phyloP scores from a whole-genome alignment of 2,888 invertebrate species.

The Pammene aurita region DNA sequence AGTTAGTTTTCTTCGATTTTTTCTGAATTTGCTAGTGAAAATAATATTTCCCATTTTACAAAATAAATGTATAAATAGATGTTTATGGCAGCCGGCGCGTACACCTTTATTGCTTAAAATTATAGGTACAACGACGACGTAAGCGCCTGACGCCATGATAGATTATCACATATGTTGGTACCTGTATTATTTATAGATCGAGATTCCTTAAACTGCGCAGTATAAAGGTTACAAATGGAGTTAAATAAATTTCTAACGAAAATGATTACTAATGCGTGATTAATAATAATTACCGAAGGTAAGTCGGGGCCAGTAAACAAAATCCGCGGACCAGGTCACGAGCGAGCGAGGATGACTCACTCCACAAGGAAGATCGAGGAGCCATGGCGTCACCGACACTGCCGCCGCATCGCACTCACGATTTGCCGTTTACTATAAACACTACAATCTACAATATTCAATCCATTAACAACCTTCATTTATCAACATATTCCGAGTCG shows the following conservation, averaged over 20 bases:
- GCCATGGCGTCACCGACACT: slow-evolving; percentile 71
- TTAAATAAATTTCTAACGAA: slow-evolving; percentile 51
- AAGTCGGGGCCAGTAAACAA: slow-evolving; percentile 66
- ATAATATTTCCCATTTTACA: too few species aligned
- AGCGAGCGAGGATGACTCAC: slow-evolving; percentile 70
- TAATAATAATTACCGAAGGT: slow-evolving; percentile 62
- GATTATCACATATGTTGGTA: too few species aligned
- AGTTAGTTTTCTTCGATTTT: too few species aligned
- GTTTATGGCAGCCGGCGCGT: too few species aligned
- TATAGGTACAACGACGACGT: too few species aligned
- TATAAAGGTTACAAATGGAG: slow-evolving; percentile 42
- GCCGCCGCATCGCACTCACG: slow-evolving; percentile 54
- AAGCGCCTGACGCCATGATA: too few species aligned
- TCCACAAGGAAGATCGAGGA: slow-evolving; percentile 74
- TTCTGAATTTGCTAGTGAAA: too few species aligned
- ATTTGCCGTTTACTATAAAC: slow-evolving; percentile 52
- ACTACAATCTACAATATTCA: slow-evolving; percentile 43
- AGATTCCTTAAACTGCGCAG: slow-evolving; percentile 41
- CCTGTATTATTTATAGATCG: too few species aligned
- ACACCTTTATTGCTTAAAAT: too few species aligned
- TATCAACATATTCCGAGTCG: slow-evolving; percentile 47
- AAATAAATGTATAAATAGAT: too few species aligned
- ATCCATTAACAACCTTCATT: slow-evolving; percentile 47
- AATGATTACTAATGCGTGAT: slow-evolving; percentile 54
- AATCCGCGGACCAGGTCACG: slow-evolving; percentile 76